Percentiles rank a stretch among this genome's conserved stretches.
phyloP scores from a whole-genome alignment of 2,888 invertebrate species.

The Diarsia rubi region DNA sequence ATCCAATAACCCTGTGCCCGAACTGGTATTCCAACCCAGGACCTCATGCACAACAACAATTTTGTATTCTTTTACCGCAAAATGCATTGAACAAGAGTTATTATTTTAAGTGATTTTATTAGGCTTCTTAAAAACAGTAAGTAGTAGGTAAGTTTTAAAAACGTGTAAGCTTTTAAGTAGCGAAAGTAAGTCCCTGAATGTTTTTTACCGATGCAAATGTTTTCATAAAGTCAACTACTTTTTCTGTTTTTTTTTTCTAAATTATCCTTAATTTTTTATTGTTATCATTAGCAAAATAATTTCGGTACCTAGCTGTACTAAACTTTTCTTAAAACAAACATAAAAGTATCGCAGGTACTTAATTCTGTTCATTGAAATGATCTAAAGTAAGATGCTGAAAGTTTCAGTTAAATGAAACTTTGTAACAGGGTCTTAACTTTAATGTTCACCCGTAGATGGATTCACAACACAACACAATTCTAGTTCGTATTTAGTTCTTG shows the following conservation, averaged over 20 bases:
- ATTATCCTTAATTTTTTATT: not conserved
- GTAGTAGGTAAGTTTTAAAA: not conserved
- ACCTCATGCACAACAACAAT: too few relatives aligned
- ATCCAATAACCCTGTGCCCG: too few relatives aligned
- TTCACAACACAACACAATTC: slow-evolving; percentile 27
- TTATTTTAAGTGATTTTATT: not conserved
- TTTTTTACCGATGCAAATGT: not conserved
- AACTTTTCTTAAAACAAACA: not conserved
- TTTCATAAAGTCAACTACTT: not conserved
- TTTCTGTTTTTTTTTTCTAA: not conserved
- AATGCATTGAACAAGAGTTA: not conserved
- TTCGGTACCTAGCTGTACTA: not conserved
- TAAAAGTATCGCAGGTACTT: not conserved
- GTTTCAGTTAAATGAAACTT: slow-evolving; percentile 31
- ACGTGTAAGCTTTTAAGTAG: not conserved
- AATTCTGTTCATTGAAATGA: slow-evolving; percentile 16
- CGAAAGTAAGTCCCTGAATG: not conserved
- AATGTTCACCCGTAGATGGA: not conserved
- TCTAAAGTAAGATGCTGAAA: slow-evolving; percentile 23
- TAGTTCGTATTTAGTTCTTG: slow-evolving; percentile 15
- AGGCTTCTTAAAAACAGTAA: not conserved
- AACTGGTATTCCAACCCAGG: too few relatives aligned
- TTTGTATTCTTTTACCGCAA: slow-evolving; percentile 4
- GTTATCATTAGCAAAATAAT: not conserved
- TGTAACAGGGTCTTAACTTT: slow-evolving; percentile 27